Base-by-base conservation (phyloP, 2,797 vertebrate genomes). In the Enoplosus armatus region DNA sequence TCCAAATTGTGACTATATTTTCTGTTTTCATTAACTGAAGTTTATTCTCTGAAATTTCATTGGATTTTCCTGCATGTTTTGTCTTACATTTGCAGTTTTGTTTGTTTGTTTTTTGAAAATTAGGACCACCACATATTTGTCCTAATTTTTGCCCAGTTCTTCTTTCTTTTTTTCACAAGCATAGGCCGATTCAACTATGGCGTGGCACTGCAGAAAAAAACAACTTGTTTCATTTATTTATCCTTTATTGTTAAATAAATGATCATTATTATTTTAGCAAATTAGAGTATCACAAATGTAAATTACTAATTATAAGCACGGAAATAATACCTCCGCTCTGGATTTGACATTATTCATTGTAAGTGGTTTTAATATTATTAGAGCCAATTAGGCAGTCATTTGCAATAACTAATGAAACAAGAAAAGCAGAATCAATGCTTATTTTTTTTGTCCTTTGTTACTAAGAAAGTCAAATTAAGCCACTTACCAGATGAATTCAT, bases 371-470 rank as follows among this genome's bases (percentile, higher is more conserved):
- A n/a, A n/a, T n/a, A 39, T 39, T 39, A 39, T 39, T 3, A 69
- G 2, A 35, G 35, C 45, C n/a, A 73, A 69, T 54, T 71, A 80
- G 51, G 29, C 9, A 72, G 4, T 14, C 20, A 41, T 24, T 71
- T 65, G 37, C 11, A 55, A 51, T 50, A 50, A 39, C 24, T 55
- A 33, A 59, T 33, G 1, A 27, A 56, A 64, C 26, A 62, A 56
- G 62, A 37, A 26, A 11, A 26, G 20, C 8, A 3, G 2, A 54
- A 75, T 69, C 43, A 31, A 64, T 74, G 5, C 4, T 24, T 5
- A 7, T 7, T 29, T 29, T 26, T 51, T 50, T 29, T 26, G 18
- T 8, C 10, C 31, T 39, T 29, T 29, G 3, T 43, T 50, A 11
- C 24, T 22, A 20, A 71, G 33, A 60, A 24, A 5, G 9, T 53